A percentile compares a stretch with the other conserved stretches of the same genome.
Evolutionary conservation across 2,113 vertebrate genomes (phyloP).

Genomic region (Cynocephalus volans): DNA sequence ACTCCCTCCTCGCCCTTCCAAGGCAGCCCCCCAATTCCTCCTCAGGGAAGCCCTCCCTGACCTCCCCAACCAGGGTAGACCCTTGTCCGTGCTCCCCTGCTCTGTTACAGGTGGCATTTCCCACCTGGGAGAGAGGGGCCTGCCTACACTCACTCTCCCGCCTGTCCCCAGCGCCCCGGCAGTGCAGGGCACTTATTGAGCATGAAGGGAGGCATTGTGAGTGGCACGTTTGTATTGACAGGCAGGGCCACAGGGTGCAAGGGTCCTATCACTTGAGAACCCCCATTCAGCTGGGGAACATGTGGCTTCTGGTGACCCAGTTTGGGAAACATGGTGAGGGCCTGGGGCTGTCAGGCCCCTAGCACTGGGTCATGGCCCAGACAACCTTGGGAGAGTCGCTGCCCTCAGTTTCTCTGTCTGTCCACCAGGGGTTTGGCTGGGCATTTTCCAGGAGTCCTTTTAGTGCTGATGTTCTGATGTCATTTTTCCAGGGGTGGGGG

Average conservation of each 20-base stretch:
- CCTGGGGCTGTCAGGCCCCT: neutral
- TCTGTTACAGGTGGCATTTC: rapidly evolving
- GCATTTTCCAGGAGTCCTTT: rapidly evolving
- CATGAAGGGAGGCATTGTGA: too few relatives aligned
- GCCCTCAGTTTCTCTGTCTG: neutral
- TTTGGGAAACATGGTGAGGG: neutral
- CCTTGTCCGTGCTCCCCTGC: neutral
- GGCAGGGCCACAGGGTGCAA: neutral
- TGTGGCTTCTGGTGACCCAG: neutral
- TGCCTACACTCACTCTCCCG: too few relatives aligned
- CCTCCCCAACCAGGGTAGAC: neutral
- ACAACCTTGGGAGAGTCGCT: neutral
- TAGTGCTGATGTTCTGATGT: neutral
- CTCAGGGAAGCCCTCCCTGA: neutral
- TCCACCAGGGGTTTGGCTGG: neutral
- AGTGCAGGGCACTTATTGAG: neutral
- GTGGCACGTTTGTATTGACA: rapidly evolving
- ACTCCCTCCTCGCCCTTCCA: neutral
- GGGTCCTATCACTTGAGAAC: neutral
- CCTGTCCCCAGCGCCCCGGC: neutral
- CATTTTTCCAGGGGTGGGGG: rapidly evolving
- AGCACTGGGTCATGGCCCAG: neutral
- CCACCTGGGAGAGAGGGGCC: neutral
- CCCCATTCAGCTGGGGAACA: neutral
- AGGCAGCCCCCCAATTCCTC: rapidly evolving